Evolutionary conservation across 2,888 invertebrate species (phyloP), one percentile per base, ranked within the genome.

Genomic region (Protula sp.): DNA sequence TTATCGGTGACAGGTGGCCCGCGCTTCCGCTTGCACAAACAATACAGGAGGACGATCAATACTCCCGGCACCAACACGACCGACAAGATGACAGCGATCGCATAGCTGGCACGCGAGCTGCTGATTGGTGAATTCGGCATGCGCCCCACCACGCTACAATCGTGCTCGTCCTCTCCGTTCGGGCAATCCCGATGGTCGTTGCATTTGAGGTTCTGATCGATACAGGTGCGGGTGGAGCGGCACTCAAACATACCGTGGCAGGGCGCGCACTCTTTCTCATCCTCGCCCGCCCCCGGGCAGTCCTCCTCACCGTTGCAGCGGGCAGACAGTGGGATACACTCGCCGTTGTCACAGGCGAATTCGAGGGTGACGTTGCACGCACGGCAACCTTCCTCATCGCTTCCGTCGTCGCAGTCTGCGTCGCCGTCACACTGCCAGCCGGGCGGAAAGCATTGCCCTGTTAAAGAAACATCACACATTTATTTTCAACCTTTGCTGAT

Each of bases 351-450:
- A 50, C 50, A 50, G 9, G 22, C 14, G 24, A 9, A 50, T 50
- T 50, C 24, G 9, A 38, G 45, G 24, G 24, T 22, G 5, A 22
- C 24, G 14, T 5, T 50, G 53, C 70, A 68, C 9, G 69, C 57
- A 0, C 74, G 70, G 66, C 80, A 80, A 62, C 74, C 67, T 29
- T 65, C 62, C 64, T 81, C 80, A 57, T 81, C 80, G 0, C 77
- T 77, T n/a, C 68, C 64, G 62, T 81, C 81, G 4, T 68, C 64
- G 65, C 81, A 81, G 60, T 81, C 80, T 1, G 72, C 55, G 69
- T 91, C 91, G 0, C 94, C 91, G 79, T 97, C 97, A 79, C 97
- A 98, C 1, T 92, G 89, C 95, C 95, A 97, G 87, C 92, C 90
- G 57, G 91, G 85, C 0, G 93, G 92, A 65, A 97, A 94, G 75